Conservation (phyloP, 2,113 vertebrate genomes). For the Odocoileus virginianus region DNA sequence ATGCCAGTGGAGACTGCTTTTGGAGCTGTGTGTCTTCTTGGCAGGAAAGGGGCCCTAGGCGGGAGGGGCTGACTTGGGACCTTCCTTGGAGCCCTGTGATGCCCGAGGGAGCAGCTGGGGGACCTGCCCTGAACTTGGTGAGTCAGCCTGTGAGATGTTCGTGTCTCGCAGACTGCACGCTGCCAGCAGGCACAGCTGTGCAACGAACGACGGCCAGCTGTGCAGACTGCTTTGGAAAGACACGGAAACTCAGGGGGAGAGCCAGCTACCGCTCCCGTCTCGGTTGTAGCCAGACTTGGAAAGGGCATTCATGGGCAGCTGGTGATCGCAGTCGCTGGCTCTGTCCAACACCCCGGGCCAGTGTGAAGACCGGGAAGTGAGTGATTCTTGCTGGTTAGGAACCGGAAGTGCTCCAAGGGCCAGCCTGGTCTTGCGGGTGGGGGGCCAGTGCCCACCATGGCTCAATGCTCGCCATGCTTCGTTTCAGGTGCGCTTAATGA, state of each 20-base stretch:
- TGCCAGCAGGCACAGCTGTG: conserved; percentile 27
- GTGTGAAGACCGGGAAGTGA: background rate
- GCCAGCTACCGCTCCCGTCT: background rate
- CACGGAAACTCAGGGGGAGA: background rate
- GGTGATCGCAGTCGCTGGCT: background rate
- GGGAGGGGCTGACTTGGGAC: background rate
- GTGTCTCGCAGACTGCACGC: background rate
- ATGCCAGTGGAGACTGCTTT: background rate
- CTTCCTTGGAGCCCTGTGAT: background rate
- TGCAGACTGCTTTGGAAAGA: background rate
- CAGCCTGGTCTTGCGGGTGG: background rate
- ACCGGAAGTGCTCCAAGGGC: background rate
- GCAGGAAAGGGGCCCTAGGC: background rate
- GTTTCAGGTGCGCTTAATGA: conserved; percentile 93
- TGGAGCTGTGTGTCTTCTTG: background rate
- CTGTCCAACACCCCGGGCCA: background rate
- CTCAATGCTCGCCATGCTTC: conserved; percentile 1
- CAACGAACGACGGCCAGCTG: conserved; percentile 10
- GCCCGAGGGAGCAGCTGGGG: background rate
- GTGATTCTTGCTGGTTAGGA: background rate
- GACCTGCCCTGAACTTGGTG: background rate
- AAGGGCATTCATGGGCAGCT: background rate
- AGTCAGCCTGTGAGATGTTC: background rate
- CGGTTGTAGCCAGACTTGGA: background rate
- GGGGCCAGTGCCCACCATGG: fast-evolving